These are phyloP conservation scores for Octonoba sinensis DNA, from an alignment of 2,888 invertebrate genomes.

Conservation along the genomic window DNA sequence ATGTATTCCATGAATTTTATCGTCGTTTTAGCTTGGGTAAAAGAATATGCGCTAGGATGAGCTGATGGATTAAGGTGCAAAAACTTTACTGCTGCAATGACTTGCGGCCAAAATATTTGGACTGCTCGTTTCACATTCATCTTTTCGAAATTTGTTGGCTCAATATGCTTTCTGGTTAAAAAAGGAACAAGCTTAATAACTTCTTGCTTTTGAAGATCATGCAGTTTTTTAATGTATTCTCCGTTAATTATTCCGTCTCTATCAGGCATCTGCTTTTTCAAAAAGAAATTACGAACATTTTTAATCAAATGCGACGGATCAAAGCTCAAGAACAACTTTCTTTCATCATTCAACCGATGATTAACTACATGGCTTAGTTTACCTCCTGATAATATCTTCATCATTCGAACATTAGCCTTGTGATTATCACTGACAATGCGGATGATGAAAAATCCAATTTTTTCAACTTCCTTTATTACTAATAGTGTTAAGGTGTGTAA, in stretches of 20 bases:
- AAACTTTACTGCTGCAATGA: not conserved
- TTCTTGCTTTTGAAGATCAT: not conserved
- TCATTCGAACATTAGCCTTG: not conserved
- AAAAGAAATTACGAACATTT: not conserved
- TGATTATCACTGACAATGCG: not conserved
- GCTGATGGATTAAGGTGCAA: not conserved
- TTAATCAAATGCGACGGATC: conserved; percentile 3
- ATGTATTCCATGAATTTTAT: not conserved
- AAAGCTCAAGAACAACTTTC: not conserved
- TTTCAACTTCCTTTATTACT: conserved; percentile 5
- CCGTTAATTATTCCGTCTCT: not conserved
- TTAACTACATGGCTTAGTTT: not conserved
- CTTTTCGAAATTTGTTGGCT: conserved; percentile 11
- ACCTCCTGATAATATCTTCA: not conserved
- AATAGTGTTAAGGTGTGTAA: not conserved
- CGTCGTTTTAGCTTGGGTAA: not conserved
- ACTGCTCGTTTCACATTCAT: conserved; percentile 9
- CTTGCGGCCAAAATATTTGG: conserved; percentile 1
- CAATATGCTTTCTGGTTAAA: conserved; percentile 4
- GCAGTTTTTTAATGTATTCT: not conserved
- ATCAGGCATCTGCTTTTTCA: not conserved
- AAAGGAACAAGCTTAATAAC: not conserved
- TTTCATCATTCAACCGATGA: not conserved
- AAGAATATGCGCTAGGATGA: not conserved
- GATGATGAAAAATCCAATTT: conserved; percentile 1